Evolutionary conservation across 2,797 vertebrate genomes (phyloP).

Genomic region (Helarctos malayanus): DNA sequence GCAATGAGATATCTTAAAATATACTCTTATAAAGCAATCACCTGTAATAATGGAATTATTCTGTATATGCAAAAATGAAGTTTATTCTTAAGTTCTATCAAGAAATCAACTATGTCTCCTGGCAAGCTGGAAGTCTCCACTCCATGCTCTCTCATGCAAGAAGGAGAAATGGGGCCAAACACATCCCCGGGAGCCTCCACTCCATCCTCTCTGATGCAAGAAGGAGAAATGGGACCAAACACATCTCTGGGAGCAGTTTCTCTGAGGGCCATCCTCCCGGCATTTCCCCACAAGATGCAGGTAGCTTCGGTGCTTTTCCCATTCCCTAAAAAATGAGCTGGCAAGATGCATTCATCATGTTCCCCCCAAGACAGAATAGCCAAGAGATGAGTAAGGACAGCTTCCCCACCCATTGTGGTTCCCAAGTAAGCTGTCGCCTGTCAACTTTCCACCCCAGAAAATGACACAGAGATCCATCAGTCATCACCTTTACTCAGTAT

Average conservation of each 20-base stretch:
- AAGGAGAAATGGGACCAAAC: background rate
- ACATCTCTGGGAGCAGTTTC: background rate
- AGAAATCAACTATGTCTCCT: constrained; percentile 38
- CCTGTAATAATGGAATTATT: background rate
- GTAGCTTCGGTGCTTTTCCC: background rate
- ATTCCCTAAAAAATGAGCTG: background rate
- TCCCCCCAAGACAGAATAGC: background rate
- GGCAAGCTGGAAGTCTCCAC: background rate
- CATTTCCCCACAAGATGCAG: background rate
- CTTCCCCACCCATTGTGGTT: constrained; percentile 37
- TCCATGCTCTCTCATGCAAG: background rate
- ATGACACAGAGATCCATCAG: constrained; percentile 45
- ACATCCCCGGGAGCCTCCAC: background rate
- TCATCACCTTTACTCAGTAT: constrained; percentile 57
- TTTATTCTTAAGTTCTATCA: background rate
- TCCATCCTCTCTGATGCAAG: background rate
- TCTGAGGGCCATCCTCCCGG: background rate
- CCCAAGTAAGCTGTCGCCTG: constrained; percentile 57
- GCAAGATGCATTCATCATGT: background rate
- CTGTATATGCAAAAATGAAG: background rate
- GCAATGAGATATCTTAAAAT: background rate
- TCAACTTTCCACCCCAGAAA: constrained; percentile 75
- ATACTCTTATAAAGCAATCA: background rate
- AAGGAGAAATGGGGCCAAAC: background rate
- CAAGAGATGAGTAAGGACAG: constrained; percentile 21